Base-by-base conservation (phyloP, 2,797 vertebrate genomes). In the Menidia menidia region DNA sequence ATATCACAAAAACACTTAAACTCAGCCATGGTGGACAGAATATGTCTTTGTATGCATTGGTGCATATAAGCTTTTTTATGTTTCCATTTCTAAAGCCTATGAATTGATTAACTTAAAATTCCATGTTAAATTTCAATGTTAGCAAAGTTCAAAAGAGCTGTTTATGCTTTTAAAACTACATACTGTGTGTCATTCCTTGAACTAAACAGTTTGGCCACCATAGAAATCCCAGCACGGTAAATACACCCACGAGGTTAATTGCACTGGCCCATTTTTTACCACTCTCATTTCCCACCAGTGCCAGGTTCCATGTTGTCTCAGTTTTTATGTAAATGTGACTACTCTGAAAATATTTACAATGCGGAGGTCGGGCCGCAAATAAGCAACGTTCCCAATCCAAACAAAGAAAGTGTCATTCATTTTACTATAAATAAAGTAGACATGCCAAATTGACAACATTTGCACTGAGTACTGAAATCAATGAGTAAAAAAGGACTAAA, bases 241-340 rank as follows among this genome's bases (percentile, higher is more conserved):
- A 73, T 66, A 87, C 79, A 88, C 72, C 56, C 66, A 30, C 5
- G 9, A 57, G 81, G 80, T 88, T 89, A 89, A 92, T 89, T 87
- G 63, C 44, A 1, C 6, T 79, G 78, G 86, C 82, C 82, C 71
- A 59, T 78, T 70, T 51, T 86, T 87, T 84, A 81, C 68, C 41
- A 43, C 47, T 32, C 18, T 61, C 62, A 15, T 68, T 61, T 58
- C 67, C 57, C 59, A 6, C 42, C 3, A 65, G 58, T 57, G 15
- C 44, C 15, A 13, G 14, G 51, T 18, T 53, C 65, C 62, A 64
- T 64, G 25, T 70, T 42, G 71, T 67, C 69, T 6, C 45, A 25
- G 25, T 25, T 25, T 25, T 25, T 52, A 60, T 58, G 75, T 75
- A 1, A 3, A 75, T 54, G 64, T 18, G 63, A 47, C 25, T 11